Base-by-base conservation (phyloP, 2,797 vertebrate species). In the Acropternis orthonyx region DNA sequence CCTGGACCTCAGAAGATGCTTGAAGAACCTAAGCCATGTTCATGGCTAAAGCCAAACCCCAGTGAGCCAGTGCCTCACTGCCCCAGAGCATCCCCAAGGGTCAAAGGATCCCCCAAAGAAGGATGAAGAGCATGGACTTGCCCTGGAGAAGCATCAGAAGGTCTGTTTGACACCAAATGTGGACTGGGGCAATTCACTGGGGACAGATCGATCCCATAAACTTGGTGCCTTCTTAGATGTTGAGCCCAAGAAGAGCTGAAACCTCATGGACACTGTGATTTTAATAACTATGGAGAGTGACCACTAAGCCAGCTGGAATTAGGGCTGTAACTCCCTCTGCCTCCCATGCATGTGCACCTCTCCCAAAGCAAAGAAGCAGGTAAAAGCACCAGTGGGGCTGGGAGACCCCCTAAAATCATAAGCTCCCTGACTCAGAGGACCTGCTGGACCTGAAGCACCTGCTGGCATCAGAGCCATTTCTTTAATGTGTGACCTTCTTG, bases 21-120 rank as follows among this genome's bases (percentile, higher is more conserved):
- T 79, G 28, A 49, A 63, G 12, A n/a, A 51, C 30, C 44, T 5
- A 6, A 83, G 14, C 17, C 55, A 26, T 0, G 6, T 30, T 66
- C 22, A 17, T 3, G 22, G 61, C 52, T 67, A 12, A 83, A 88
- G 46, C 9, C 17, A 90, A 34, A 8, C 18, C 22, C 51, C 4
- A 9, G 12, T 0, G 18, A 79, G 39, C 7, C 55, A 28, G 7
- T 0, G 1, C 44, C 79, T 79, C 0, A 0, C 49, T 75, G 72
- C 7, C 51, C 37, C 55, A 41, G 51, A 20, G 68, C 28, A 54
- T 12, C n/a, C 18, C 65, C 55, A 32, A 39, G 56, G 56, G 56
- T 37, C 62, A 52, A 13, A 78, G n/a, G n/a, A n/a, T n/a, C n/a
- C n/a, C n/a, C n/a, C n/a, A n/a, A n/a, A n/a, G n/a, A n/a, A n/a